phyloP scores from a whole-genome alignment of 37 sponge, comb jelly and placozoan species.

The Theonella swinhoei region DNA sequence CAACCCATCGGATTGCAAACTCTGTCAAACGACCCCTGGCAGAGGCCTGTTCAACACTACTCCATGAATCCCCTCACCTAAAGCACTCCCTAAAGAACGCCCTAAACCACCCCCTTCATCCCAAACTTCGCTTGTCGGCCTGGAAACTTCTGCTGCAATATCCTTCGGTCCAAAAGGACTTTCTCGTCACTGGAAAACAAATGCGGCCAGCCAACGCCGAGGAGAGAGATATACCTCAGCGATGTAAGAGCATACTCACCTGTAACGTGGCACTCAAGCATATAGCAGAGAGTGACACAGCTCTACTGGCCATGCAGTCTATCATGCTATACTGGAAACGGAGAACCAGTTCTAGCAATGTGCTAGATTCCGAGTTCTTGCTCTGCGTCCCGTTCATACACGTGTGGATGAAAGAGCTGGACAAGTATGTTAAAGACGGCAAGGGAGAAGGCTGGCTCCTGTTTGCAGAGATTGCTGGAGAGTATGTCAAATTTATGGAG shows the following conservation, averaged over 20 bases:
- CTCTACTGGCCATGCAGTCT: slow-evolving; percentile 17
- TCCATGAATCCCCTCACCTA: slow-evolving; percentile 16
- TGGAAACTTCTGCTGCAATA: slow-evolving; percentile 8
- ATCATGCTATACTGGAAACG: slow-evolving; percentile 7
- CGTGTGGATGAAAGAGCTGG: slow-evolving; percentile 26
- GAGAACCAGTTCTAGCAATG: neutral
- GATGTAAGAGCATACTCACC: slow-evolving; percentile 7
- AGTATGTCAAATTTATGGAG: slow-evolving; percentile 30
- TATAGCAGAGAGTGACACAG: neutral
- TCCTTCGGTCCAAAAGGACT: neutral
- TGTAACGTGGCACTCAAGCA: neutral
- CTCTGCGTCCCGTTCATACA: slow-evolving; percentile 46
- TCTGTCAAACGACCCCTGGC: neutral
- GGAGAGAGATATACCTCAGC: slow-evolving; percentile 7
- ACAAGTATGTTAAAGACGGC: neutral
- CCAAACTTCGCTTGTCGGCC: neutral
- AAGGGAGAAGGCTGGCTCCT: neutral
- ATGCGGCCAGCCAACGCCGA: neutral
- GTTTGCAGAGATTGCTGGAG: slow-evolving; percentile 24
- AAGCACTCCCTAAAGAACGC: neutral
- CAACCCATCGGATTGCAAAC: neutral
- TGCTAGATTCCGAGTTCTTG: slow-evolving; percentile 1
- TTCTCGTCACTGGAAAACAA: neutral
- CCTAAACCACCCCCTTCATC: slow-evolving; percentile 19
- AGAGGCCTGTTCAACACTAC: slow-evolving; percentile 3